A percentile compares a stretch with the other conserved stretches of the same genome.
Evolutionary conservation across 2,888 invertebrate genomes (phyloP).

Genomic region (Polyommatus icarus): DNA sequence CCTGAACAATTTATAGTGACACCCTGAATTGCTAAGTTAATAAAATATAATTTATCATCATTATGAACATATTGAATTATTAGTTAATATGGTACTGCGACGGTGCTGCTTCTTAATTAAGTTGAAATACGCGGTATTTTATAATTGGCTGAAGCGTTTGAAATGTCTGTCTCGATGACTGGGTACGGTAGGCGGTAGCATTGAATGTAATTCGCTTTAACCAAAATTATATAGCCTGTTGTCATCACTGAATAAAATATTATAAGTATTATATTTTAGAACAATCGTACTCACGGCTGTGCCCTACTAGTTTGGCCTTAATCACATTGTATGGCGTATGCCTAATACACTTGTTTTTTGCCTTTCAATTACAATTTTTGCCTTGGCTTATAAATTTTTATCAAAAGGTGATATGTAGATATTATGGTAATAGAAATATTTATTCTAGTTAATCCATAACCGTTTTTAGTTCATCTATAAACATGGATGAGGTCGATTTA

Average conservation of each 20-base stretch:
- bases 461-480: slow-evolving; percentile 24
- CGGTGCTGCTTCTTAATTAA: slow-evolving; percentile 19
- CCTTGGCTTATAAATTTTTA: slow-evolving; percentile 25
- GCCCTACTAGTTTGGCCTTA: slow-evolving; percentile 6
- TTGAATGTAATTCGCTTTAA: neutral
- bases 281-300: neutral
- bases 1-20: slow-evolving; percentile 72
- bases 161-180: slow-evolving; percentile 11
- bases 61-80: slow-evolving; percentile 48
- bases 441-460: slow-evolving; percentile 24
- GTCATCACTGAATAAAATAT: neutral
- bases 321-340: neutral
- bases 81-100: slow-evolving; percentile 33
- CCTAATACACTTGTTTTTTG: slow-evolving; percentile 15
- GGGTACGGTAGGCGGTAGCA: neutral
- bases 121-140: slow-evolving; percentile 19
- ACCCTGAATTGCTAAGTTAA: slow-evolving; percentile 65
- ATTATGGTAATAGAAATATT: slow-evolving; percentile 26
- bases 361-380: slow-evolving; percentile 7
- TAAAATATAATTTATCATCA: slow-evolving; percentile 66
- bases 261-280: neutral
- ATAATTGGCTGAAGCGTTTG: slow-evolving; percentile 2
- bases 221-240: neutral
- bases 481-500: slow-evolving; percentile 9
- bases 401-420: slow-evolving; percentile 10